A percentile compares a stretch with the other conserved stretches of the same genome.
These are phyloP conservation scores for Pseudorhombus dupliciocellatus DNA, from an alignment of 2,113 vertebrate genomes.

Conservation along the genomic window DNA sequence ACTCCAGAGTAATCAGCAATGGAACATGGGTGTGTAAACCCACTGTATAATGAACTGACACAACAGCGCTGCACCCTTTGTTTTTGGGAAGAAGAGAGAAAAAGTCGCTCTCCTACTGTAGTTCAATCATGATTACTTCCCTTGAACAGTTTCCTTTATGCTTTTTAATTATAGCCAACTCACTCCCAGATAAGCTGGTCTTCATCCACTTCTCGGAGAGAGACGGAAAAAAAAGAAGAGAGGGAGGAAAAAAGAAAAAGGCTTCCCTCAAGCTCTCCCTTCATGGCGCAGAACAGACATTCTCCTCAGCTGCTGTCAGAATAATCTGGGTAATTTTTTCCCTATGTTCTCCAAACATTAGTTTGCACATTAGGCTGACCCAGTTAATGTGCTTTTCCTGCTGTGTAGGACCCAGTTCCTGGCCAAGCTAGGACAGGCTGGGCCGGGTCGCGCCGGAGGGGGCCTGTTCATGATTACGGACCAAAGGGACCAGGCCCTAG, in stretches of 20 bases:
- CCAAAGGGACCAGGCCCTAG: slow-evolving; percentile 87
- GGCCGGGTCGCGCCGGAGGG: slow-evolving; percentile 63
- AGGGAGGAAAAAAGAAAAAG: slow-evolving; percentile 31
- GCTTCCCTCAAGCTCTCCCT: slow-evolving; percentile 76
- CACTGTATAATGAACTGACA: slow-evolving; percentile 57
- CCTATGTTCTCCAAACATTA: slow-evolving; percentile 91
- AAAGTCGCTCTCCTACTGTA: slow-evolving; percentile 42
- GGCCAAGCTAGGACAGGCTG: slow-evolving; percentile 36
- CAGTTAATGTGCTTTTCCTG: slow-evolving; percentile 89
- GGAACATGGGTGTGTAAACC: slow-evolving; percentile 67
- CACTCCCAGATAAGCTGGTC: slow-evolving; percentile 53
- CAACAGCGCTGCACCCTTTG: slow-evolving; percentile 45
- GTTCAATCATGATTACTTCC: slow-evolving; percentile 65
- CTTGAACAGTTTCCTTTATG: slow-evolving; percentile 56
- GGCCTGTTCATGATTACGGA: slow-evolving; percentile 91
- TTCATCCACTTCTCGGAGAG: slow-evolving; percentile 53
- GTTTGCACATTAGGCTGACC: slow-evolving; percentile 90
- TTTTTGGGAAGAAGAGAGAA: slow-evolving; percentile 40
- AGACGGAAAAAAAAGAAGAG: slow-evolving; percentile 28
- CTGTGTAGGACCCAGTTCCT: slow-evolving; percentile 82
- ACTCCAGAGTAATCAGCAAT: slow-evolving; percentile 62
- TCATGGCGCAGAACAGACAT: slow-evolving; percentile 85
- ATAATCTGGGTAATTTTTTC: slow-evolving; percentile 89
- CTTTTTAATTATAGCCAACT: slow-evolving; percentile 62
- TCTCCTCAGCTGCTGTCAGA: slow-evolving; percentile 87